These are phyloP conservation scores for Strigops habroptila DNA, from an alignment of 2,113 vertebrate species.

Conservation along the genomic window DNA sequence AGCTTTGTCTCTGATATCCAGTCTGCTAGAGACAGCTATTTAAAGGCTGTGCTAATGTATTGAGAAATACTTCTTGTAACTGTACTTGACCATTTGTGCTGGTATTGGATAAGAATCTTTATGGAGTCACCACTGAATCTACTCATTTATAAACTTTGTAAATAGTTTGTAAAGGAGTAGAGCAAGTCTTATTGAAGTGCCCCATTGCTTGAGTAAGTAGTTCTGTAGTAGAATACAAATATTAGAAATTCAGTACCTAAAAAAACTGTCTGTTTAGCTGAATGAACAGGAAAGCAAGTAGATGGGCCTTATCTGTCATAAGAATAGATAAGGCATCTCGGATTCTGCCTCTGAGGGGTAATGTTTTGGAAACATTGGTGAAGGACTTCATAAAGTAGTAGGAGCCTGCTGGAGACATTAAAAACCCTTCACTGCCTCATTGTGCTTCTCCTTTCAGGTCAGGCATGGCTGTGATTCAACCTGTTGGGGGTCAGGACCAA, in stretches of 20 bases:
- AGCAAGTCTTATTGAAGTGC: not conserved
- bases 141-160: not conserved
- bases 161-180: not conserved
- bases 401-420: not conserved
- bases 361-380: not conserved
- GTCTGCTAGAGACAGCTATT: not conserved
- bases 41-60: not conserved
- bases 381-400: not conserved
- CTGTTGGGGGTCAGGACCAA: conserved; percentile 88
- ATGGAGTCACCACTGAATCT: not conserved
- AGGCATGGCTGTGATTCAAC: conserved; percentile 96
- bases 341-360: not conserved
- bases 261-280: not conserved
- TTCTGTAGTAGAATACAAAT: not conserved
- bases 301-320: not conserved
- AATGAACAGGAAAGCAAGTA: not conserved
- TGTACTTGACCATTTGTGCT: not conserved
- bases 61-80: not conserved
- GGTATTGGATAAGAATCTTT: not conserved
- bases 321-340: not conserved
- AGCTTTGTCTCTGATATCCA: not conserved
- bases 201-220: not conserved
- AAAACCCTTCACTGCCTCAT: not conserved
- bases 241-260: not conserved
- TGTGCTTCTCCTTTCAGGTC: conserved; percentile 77